Evolutionary conservation across 2,888 invertebrate species (phyloP), one percentile per base, ranked within the genome.

Genomic region (Campopleginae sp.): DNA sequence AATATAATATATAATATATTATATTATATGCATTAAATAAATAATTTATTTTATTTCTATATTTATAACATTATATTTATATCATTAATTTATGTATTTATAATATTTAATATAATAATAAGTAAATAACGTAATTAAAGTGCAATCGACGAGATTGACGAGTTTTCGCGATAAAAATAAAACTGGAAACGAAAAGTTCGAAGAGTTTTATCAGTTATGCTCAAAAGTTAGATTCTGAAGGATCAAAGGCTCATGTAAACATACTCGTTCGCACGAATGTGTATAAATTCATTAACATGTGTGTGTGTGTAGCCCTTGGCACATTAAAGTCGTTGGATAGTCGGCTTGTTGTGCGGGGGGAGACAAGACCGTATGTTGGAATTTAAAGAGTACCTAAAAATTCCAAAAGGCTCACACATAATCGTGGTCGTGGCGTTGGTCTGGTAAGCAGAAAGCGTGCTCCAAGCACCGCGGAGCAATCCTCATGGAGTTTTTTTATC

Each of bases 341-440:
- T 31, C 12, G n/a, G 63, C 31, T 33, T 12, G 66, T n/a, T 33
- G 38, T 65, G 58, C 68, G 75, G n/a, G 2, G 10, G n/a, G 31
- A 44, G 33, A 31, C 42, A 54, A 14, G 3, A 38, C 27, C 46
- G 76, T 46, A 63, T 76, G 71, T 71, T 61, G 71, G 84, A 80
- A 80, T 80, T 51, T 48, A 65, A 65, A 58, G 77, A 48, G 74
- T 74, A 65, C 46, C 72, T 54, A 38, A 42, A 85, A 74, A 82
- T 85, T 82, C 75, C 51, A 76, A 66, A 66, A 74, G 76, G 58
- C 42, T 72, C 79, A 65, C 79, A 65, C 72, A 81, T 78, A 61
- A 70, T 82, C 44, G 65, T 46, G 10, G 71, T 77, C 77, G 81
- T 58, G 58, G 58, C 65, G 82, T 80, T 82, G 85, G 82, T 85